Evolutionary conservation across 1,140 invertebrate genomes (phyloP), one percentile per base, ranked within the genome.

Genomic region (Lepidurus arcticus): DNA sequence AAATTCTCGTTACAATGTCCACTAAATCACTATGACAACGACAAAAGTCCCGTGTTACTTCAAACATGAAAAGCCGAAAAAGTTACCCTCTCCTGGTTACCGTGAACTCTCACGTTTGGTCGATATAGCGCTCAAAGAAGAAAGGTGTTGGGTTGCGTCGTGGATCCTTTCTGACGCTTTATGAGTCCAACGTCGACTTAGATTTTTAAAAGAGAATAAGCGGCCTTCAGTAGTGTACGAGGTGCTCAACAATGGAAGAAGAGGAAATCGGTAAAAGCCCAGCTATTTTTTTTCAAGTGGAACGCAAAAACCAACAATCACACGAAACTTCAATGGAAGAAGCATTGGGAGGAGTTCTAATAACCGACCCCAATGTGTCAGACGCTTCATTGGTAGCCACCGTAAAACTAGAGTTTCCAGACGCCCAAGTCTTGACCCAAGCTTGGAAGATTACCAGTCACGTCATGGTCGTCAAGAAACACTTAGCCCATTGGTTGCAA

Each of bases 381-480:
- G n/a, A 21, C 53, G 53, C 53, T 65, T 65, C 53, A 65, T 7
- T 65, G 53, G 53, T 65, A 16, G 53, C 53, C 13, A 65, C 53
- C 6, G 53, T 65, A 65, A 65, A 65, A 65, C 13, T 65, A 5
- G 53, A 65, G 53, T 65, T 65, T 65, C 53, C 53, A 65, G 53
- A 65, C 53, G 53, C n/a, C 53, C 53, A 65, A 16, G 53, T 65
- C 53, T 65, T 65, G 21, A 65, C 53, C 53, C 53, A 65, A 65
- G 53, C 53, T 65, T 65, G 53, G 53, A 65, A 65, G 13, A 65
- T 65, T 21, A 65, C 53, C 9, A 65, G 53, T 65, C 53, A 65
- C 53, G 53, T 65, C 53, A 13, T 16, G 53, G 16, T 65, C 13
- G 8, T 65, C 13, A 65, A 65, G n/a, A 65, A 21, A 65, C 53